Evolutionary conservation across 2,113 vertebrate genomes (phyloP).

Genomic region (Dipodomys stephensi): DNA sequence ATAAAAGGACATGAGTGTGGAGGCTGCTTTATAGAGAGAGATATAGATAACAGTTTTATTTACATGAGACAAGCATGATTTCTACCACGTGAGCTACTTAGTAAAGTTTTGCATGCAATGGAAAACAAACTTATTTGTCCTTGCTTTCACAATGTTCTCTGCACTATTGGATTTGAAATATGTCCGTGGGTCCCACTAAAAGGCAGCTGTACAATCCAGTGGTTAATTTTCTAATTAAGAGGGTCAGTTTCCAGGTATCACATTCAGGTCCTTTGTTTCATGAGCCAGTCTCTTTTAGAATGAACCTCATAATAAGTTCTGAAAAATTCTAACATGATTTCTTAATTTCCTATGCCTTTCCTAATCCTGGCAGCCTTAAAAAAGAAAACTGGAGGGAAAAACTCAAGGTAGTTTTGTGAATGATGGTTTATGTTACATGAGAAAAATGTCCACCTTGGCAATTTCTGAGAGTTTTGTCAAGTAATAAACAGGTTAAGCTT

Average conservation of each 20-base stretch:
- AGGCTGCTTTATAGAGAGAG: background rate
- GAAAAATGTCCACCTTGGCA: constrained; percentile 1
- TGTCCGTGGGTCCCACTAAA: background rate
- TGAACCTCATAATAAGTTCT: background rate
- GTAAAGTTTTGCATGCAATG: background rate
- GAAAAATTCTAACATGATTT: background rate
- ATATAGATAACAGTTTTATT: background rate
- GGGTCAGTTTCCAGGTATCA: background rate
- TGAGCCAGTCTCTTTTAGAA: background rate
- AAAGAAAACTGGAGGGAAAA: background rate
- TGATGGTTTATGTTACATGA: background rate
- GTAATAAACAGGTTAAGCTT: constrained; percentile 15
- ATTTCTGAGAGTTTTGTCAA: background rate
- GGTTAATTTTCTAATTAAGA: background rate
- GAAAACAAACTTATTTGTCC: background rate
- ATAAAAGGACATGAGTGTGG: background rate
- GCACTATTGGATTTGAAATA: accelerated
- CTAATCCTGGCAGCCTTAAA: background rate
- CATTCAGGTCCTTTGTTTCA: background rate
- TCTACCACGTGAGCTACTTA: background rate
- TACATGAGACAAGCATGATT: background rate
- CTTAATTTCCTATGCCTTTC: background rate
- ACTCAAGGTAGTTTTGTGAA: background rate
- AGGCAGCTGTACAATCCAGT: accelerated
- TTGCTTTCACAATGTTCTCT: background rate